phyloP scores from a whole-genome alignment of 2,888 invertebrate species.

The Thumatha senex region DNA sequence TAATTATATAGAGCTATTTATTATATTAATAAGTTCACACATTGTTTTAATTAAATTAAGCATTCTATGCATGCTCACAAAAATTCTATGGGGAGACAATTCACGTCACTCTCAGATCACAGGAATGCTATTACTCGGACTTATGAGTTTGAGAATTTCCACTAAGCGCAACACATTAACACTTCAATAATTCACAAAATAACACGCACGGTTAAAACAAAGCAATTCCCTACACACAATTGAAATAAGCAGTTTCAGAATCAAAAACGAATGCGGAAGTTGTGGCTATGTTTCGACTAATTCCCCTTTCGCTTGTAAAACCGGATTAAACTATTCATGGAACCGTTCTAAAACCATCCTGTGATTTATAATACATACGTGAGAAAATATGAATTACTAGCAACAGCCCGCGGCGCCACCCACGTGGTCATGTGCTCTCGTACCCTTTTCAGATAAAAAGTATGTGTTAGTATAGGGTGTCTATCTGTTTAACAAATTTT shows the following conservation, averaged over 20 bases:
- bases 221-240: slow-evolving; percentile 10
- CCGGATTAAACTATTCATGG: slow-evolving; percentile 70
- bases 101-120: slow-evolving; percentile 24
- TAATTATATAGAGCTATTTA: too few species aligned
- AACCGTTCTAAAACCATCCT: slow-evolving; percentile 61
- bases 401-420: too few species aligned
- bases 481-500: too few species aligned
- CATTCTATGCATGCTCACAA: slow-evolving; percentile 15
- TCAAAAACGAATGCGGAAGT: slow-evolving; percentile 57
- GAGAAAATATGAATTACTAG: slow-evolving; percentile 60
- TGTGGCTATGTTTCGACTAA: slow-evolving; percentile 51
- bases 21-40: too few species aligned
- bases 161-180: slow-evolving; percentile 15
- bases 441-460: too few species aligned
- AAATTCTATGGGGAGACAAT: slow-evolving; percentile 25
- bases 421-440: too few species aligned
- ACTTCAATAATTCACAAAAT: slow-evolving; percentile 18
- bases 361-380: slow-evolving; percentile 67
- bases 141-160: slow-evolving; percentile 18
- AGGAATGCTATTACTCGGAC: slow-evolving; percentile 47
- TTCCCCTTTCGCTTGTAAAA: slow-evolving; percentile 64
- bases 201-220: slow-evolving; percentile 12
- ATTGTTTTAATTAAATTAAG: slow-evolving; percentile 4
- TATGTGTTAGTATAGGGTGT: too few species aligned
- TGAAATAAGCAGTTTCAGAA: neutral